phyloP scores from a whole-genome alignment of 1,140 invertebrate genomes.

The Orius insidiosus region DNA sequence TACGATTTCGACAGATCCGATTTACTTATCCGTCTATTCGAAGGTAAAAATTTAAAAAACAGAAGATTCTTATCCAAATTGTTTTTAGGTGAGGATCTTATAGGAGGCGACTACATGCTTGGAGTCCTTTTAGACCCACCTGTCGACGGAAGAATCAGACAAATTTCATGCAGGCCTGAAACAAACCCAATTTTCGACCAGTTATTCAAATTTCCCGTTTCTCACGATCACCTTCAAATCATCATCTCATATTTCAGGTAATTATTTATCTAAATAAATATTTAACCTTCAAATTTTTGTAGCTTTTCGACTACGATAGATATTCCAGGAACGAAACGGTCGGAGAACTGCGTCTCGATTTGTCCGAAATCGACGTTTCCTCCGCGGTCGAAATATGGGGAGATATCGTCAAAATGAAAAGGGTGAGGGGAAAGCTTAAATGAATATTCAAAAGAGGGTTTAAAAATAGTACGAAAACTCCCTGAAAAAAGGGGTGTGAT shows the following conservation, averaged over 20 bases:
- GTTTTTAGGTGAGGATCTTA: slow-evolving; percentile 8
- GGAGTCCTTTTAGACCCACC: slow-evolving; percentile 69
- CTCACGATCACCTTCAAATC: slow-evolving; percentile 60
- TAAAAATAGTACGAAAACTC: too few relatives aligned
- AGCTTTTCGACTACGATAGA: slow-evolving; percentile 50
- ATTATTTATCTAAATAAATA: too few relatives aligned
- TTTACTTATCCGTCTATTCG: slow-evolving; percentile 70
- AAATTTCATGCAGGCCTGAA: slow-evolving; percentile 58
- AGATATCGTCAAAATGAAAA: slow-evolving; percentile 52
- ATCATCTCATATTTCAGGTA: slow-evolving; percentile 50
- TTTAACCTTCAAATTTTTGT: slow-evolving; percentile 6
- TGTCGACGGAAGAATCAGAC: slow-evolving; percentile 64
- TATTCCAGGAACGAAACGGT: slow-evolving; percentile 64
- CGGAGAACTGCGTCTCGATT: slow-evolving; percentile 50
- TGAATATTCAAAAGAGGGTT: not conserved
- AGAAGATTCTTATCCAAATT: too few relatives aligned
- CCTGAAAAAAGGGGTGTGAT: too few relatives aligned
- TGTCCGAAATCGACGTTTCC: slow-evolving; percentile 48
- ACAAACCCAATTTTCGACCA: slow-evolving; percentile 66
- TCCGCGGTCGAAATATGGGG: slow-evolving; percentile 61
- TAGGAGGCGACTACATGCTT: slow-evolving; percentile 45
- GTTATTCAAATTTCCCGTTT: slow-evolving; percentile 70
- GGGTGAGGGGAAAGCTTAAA: too few relatives aligned
- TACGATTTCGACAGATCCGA: slow-evolving; percentile 82
- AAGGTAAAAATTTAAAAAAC: too few relatives aligned